phyloP scores from a whole-genome alignment of 1,140 invertebrate genomes.

The Achatina immaculata region DNA sequence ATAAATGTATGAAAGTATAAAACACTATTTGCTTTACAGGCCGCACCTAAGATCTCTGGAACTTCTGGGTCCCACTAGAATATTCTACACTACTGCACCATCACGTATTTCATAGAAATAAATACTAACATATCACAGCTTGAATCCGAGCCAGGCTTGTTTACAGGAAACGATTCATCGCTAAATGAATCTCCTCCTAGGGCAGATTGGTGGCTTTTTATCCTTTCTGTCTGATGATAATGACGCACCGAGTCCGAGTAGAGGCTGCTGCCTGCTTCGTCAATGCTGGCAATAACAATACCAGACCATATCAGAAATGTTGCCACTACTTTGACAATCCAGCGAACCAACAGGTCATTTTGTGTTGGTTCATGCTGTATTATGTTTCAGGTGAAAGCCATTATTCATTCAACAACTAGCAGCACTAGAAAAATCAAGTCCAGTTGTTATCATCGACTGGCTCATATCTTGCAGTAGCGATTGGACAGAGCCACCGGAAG shows the following conservation, averaged over 20 bases:
- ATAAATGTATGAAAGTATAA: no score
- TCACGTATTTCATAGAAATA: background rate
- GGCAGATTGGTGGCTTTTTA: background rate
- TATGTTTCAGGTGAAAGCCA: background rate
- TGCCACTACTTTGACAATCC: background rate
- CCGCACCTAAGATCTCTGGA: no score
- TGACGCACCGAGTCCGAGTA: background rate
- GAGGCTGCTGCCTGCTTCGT: background rate
- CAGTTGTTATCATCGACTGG: no score
- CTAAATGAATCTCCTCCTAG: background rate
- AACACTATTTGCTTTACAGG: no score
- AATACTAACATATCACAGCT: slow-evolving; percentile 1
- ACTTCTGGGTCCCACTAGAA: no score
- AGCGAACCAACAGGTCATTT: background rate
- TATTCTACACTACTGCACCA: no score
- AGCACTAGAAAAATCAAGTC: no score
- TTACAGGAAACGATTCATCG: background rate
- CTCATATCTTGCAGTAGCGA: no score
- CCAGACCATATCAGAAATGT: background rate
- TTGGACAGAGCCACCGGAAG: background rate
- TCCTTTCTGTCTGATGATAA: background rate
- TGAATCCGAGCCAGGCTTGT: background rate
- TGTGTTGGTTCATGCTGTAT: background rate
- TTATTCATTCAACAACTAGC: background rate
- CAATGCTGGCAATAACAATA: background rate